Evolutionary conservation across 2,113 vertebrate species (phyloP).

Genomic region (Podarcis cretensis): DNA sequence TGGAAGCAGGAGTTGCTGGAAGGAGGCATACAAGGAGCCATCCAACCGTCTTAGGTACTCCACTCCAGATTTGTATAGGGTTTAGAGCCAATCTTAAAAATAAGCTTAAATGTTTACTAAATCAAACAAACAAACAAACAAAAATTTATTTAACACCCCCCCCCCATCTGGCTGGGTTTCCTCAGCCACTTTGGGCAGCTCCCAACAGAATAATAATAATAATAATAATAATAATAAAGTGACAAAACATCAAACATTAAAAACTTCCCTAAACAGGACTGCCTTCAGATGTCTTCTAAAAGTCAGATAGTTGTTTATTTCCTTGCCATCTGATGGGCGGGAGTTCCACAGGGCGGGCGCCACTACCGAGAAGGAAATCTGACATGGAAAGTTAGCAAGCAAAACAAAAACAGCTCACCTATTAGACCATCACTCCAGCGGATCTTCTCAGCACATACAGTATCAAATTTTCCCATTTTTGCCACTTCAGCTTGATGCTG

Average conservation of each 20-base stretch:
- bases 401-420: constrained; percentile 71
- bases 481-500: constrained; percentile 86
- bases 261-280: not conserved
- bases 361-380: not conserved
- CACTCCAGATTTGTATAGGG: no score
- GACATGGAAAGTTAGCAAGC: not conserved
- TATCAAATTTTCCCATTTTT: constrained; percentile 76
- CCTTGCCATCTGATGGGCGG: no score
- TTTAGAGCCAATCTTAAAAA: not conserved
- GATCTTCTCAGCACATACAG: constrained; percentile 74
- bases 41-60: no score
- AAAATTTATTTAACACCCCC: no score
- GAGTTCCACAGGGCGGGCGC: no score
- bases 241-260: no score
- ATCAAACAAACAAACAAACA: not conserved
- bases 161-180: no score
- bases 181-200: no score
- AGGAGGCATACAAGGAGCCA: no score
- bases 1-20: no score
- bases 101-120: not conserved
- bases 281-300: not conserved
- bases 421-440: constrained; percentile 84
- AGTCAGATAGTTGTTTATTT: not conserved
- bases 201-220: no score
- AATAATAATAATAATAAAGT: no score